phyloP scores from a whole-genome alignment of 1,140 invertebrate genomes.

The Drosophila biarmipes region DNA sequence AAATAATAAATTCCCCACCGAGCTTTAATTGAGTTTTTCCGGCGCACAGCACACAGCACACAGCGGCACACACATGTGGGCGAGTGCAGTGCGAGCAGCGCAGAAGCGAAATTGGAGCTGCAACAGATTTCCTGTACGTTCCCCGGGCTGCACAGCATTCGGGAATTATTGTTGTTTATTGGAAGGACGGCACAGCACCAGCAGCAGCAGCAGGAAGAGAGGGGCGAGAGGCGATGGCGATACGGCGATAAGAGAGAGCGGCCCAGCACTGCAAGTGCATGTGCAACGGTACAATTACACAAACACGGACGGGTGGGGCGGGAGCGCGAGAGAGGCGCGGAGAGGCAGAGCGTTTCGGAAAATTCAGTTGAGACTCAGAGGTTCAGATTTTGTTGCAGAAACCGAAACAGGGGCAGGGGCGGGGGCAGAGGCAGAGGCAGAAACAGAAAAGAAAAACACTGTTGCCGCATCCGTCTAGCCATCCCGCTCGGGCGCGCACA shows the following conservation, averaged over 20 bases:
- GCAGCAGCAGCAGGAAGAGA: neutral
- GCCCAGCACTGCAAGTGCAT: slow-evolving; percentile 36
- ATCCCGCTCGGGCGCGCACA: slow-evolving; percentile 19
- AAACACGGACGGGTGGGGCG: slow-evolving; percentile 27
- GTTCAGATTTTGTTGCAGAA: slow-evolving; percentile 45
- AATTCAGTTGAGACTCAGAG: neutral
- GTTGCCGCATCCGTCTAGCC: slow-evolving; percentile 46
- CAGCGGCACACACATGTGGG: slow-evolving; percentile 6
- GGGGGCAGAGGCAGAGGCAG: too few relatives aligned
- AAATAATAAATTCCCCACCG: slow-evolving; percentile 37
- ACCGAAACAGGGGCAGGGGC: too few relatives aligned
- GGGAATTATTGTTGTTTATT: too few relatives aligned
- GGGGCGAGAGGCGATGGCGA: neutral
- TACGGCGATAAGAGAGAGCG: neutral
- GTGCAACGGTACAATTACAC: slow-evolving; percentile 33
- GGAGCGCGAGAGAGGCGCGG: neutral
- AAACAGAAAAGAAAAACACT: slow-evolving; percentile 45
- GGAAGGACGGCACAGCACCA: too few relatives aligned
- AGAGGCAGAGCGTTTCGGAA: slow-evolving; percentile 1
- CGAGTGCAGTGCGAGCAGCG: slow-evolving; percentile 71
- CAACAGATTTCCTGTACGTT: slow-evolving; percentile 81
- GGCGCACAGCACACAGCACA: slow-evolving; percentile 28
- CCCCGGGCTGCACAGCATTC: slow-evolving; percentile 57
- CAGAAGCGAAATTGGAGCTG: slow-evolving; percentile 76
- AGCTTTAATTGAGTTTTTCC: slow-evolving; percentile 79